Evolutionary conservation across 2,797 vertebrate species (phyloP).

Genomic region (Chaetophractus vellerosus): DNA sequence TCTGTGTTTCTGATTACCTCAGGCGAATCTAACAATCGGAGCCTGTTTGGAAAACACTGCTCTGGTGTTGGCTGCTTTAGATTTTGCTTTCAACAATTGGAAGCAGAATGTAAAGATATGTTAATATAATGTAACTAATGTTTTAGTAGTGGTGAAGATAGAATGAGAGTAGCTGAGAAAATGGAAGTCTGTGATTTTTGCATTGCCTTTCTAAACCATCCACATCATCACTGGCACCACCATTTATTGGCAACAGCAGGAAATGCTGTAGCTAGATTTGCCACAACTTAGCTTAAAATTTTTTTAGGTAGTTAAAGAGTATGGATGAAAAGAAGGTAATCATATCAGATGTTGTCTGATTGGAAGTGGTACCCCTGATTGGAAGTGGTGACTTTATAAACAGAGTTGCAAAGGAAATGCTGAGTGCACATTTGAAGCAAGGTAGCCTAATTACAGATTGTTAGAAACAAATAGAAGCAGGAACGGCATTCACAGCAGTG

Average conservation of each 20-base stretch:
- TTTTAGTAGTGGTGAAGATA: not conserved
- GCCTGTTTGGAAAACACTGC: not conserved
- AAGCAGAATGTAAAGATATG: constrained; percentile 47
- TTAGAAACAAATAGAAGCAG: not conserved
- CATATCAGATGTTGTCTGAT: not conserved
- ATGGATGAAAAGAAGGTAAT: constrained; percentile 24
- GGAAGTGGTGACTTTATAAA: not conserved
- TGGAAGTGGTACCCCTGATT: not conserved
- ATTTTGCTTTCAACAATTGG: not conserved
- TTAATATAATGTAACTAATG: not conserved
- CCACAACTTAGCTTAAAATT: not conserved
- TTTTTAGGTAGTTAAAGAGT: not conserved
- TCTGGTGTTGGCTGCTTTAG: constrained; percentile 4
- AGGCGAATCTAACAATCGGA: not conserved
- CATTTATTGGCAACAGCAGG: too few species aligned
- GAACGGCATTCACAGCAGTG: not conserved
- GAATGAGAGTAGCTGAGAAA: not conserved
- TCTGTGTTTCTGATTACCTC: constrained; percentile 22
- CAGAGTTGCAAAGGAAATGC: constrained; percentile 11
- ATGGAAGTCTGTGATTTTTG: not conserved
- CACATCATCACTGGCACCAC: not conserved
- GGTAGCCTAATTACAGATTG: not conserved
- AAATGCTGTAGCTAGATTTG: not conserved
- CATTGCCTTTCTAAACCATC: not conserved
- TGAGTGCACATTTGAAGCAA: constrained; percentile 9